Conservation (phyloP, 2,888 invertebrate genomes). For the Ophraella communa region DNA sequence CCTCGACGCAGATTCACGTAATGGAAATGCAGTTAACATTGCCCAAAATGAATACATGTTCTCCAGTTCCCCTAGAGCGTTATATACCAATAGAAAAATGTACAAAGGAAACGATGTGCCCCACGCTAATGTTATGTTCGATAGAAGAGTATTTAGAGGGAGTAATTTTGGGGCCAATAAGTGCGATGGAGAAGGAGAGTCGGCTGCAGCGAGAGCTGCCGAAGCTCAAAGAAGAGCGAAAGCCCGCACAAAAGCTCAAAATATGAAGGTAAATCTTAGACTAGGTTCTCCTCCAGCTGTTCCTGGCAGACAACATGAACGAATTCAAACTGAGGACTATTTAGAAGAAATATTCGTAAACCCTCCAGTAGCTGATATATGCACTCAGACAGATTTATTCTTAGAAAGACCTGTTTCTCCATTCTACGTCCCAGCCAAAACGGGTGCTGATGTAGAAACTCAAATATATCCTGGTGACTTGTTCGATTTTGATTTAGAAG, state of each 20-base stretch:
- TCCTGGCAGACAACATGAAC: conserved; percentile 82
- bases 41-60: conserved; percentile 62
- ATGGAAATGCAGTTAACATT: conserved; percentile 33
- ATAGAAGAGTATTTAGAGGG: conserved; percentile 84
- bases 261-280: conserved; percentile 61
- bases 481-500: conserved; percentile 92
- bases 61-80: conserved; percentile 68
- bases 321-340: conserved; percentile 88
- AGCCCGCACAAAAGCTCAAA: conserved; percentile 72
- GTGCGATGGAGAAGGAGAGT: conserved; percentile 62
- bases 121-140: conserved; percentile 88
- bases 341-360: conserved; percentile 83
- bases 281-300: conserved; percentile 80
- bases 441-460: conserved; percentile 75
- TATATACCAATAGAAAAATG: conserved; percentile 67
- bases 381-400: conserved; percentile 83
- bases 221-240: conserved; percentile 76
- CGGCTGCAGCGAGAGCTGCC: conserved; percentile 65
- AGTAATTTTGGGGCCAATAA: conserved; percentile 73
- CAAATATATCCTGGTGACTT: conserved; percentile 91
- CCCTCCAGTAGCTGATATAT: conserved; percentile 77
- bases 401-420: conserved; percentile 83
- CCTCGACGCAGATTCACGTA: conserved; percentile 1
- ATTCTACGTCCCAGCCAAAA: conserved; percentile 77
- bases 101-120: conserved; percentile 59